Evolutionary conservation across 2,797 vertebrate genomes (phyloP).

Genomic region (Melanotaenia nigrans): DNA sequence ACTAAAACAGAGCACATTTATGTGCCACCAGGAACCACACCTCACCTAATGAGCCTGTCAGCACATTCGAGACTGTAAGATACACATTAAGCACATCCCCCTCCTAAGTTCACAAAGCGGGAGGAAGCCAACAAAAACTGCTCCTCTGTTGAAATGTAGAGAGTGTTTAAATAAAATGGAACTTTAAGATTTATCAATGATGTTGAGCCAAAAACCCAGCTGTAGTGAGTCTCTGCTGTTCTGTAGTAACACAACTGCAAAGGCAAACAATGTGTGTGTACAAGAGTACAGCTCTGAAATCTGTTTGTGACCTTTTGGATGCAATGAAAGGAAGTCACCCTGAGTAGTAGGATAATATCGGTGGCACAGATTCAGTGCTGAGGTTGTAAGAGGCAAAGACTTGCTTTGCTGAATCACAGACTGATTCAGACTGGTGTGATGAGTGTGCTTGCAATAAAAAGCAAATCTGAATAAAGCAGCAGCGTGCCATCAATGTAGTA

Average conservation of each 20-base stretch:
- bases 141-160: not conserved
- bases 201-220: not conserved
- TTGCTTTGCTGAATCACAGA: slow-evolving; percentile 37
- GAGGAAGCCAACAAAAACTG: slow-evolving; percentile 6
- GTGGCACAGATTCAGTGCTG: slow-evolving; percentile 13
- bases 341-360: slow-evolving; percentile 26
- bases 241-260: not conserved
- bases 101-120: slow-evolving; percentile 4
- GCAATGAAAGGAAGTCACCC: slow-evolving; percentile 30
- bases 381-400: slow-evolving; percentile 22
- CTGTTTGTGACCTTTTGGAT: slow-evolving; percentile 31
- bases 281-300: slow-evolving; percentile 14
- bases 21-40: slow-evolving; percentile 67
- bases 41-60: slow-evolving; percentile 66
- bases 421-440: slow-evolving; percentile 8
- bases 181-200: slow-evolving; percentile 1
- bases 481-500: slow-evolving; percentile 5
- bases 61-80: slow-evolving; percentile 62
- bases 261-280: slow-evolving; percentile 9
- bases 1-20: slow-evolving; percentile 38
- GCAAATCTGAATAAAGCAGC: slow-evolving; percentile 24
- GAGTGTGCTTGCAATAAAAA: slow-evolving; percentile 28
- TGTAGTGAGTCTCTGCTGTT: not conserved
- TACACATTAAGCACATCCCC: slow-evolving; percentile 7
- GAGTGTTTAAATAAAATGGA: not conserved